A percentile compares a stretch with the other conserved stretches of the same genome.
phyloP scores from a whole-genome alignment of 2,113 vertebrate genomes.

The Noturus placidus region DNA sequence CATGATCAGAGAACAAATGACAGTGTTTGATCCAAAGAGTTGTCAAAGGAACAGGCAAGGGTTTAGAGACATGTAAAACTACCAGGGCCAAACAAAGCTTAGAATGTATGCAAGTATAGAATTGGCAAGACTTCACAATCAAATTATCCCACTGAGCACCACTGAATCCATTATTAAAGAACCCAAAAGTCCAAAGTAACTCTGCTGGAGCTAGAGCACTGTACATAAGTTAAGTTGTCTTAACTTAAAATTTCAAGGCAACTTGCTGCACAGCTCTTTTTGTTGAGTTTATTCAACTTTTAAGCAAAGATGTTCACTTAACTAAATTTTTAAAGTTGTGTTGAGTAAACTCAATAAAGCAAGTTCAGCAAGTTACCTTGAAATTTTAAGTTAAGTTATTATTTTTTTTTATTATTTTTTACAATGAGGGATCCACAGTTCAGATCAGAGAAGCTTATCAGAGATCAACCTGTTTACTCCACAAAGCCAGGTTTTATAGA shows the following conservation, averaged over 20 bases:
- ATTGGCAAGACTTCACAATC: neutral
- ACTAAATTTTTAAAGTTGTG: too few relatives aligned
- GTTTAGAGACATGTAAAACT: neutral
- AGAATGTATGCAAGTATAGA: neutral
- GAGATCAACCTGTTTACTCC: neutral
- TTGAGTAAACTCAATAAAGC: too few relatives aligned
- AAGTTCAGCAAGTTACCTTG: too few relatives aligned
- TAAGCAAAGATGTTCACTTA: too few relatives aligned
- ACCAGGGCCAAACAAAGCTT: neutral
- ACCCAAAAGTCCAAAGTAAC: neutral
- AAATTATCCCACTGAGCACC: neutral
- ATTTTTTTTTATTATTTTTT: too few relatives aligned
- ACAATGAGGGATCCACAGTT: neutral
- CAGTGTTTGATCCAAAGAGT: neutral
- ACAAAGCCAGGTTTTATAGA: neutral
- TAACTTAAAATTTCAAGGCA: too few relatives aligned
- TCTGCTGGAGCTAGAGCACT: too few relatives aligned
- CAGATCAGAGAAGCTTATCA: neutral
- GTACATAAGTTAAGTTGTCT: too few relatives aligned
- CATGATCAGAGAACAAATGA: neutral
- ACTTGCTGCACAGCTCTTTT: too few relatives aligned
- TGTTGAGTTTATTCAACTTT: too few relatives aligned
- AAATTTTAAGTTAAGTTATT: too few relatives aligned
- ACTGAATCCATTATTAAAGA: neutral
- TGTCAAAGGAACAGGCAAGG: neutral